Evolutionary conservation across 1,140 invertebrate genomes (phyloP).

Genomic region (Zelostemma sp.): DNA sequence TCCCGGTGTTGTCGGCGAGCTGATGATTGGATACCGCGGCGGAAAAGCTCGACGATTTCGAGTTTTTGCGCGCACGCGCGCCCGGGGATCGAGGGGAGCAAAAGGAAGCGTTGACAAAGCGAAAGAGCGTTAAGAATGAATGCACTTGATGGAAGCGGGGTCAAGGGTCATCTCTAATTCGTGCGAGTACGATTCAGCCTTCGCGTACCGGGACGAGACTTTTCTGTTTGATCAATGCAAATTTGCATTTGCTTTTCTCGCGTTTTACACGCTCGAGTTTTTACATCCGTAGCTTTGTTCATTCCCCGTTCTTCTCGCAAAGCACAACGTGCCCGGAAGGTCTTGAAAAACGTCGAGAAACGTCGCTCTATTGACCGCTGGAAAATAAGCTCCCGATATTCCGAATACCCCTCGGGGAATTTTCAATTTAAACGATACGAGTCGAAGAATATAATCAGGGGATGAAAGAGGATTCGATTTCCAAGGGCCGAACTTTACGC

Average conservation of each 20-base stretch:
- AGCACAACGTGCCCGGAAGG: background rate
- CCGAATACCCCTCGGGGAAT: too few species aligned
- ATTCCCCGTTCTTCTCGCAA: background rate
- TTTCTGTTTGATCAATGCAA: conserved; percentile 5
- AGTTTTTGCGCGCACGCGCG: background rate
- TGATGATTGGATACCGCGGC: too few species aligned
- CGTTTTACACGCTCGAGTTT: background rate
- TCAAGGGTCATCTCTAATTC: conserved; percentile 3
- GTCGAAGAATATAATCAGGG: too few species aligned
- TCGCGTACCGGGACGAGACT: background rate
- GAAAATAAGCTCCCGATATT: too few species aligned
- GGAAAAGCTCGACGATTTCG: too few species aligned
- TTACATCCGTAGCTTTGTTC: background rate
- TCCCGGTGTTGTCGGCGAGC: too few species aligned
- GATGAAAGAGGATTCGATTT: background rate
- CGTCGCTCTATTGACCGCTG: background rate
- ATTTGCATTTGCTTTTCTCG: conserved; percentile 1
- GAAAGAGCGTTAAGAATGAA: background rate
- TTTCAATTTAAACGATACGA: too few species aligned
- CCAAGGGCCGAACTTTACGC: background rate
- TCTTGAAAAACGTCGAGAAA: background rate
- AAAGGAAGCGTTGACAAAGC: background rate
- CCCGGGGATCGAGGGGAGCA: too few species aligned
- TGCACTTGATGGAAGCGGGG: background rate
- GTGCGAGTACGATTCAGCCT: background rate